phyloP scores from a whole-genome alignment of 2,888 invertebrate genomes.

The Deilephila elpenor region DNA sequence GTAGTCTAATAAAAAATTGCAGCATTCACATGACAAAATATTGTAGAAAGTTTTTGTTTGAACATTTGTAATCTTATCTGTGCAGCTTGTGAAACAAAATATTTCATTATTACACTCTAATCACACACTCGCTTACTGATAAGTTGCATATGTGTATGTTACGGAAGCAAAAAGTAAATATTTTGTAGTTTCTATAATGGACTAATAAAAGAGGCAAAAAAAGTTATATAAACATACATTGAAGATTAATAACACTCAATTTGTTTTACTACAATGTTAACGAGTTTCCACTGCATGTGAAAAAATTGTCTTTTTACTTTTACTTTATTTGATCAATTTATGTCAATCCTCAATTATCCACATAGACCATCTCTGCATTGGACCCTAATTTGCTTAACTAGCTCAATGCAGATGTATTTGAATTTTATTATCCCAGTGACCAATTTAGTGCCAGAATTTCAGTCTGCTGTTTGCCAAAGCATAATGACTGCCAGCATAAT shows the following conservation, averaged over 20 bases:
- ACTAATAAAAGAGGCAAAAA: too few relatives aligned
- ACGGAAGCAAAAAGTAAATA: background rate
- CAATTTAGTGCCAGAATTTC: too few relatives aligned
- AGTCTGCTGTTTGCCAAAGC: slow-evolving; percentile 9
- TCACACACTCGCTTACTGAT: slow-evolving; percentile 10
- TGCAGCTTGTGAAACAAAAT: background rate
- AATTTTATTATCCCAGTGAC: too few relatives aligned
- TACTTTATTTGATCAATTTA: too few relatives aligned
- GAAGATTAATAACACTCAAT: too few relatives aligned
- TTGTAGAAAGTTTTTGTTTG: slow-evolving; percentile 9
- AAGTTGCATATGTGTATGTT: background rate
- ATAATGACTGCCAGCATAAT: background rate
- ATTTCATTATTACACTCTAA: slow-evolving; percentile 1
- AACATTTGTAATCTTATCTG: slow-evolving; percentile 15
- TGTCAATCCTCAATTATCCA: too few relatives aligned
- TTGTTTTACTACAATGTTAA: too few relatives aligned
- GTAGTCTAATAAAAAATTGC: background rate
- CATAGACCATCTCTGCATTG: background rate
- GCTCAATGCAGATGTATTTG: too few relatives aligned
- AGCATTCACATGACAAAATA: background rate
- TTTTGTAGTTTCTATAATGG: background rate
- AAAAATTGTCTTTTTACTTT: too few relatives aligned
- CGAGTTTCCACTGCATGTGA: too few relatives aligned
- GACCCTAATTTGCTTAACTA: background rate
- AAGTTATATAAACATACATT: too few relatives aligned